phyloP scores from a whole-genome alignment of 1,140 invertebrate genomes.

The Drosophila seguyi region DNA sequence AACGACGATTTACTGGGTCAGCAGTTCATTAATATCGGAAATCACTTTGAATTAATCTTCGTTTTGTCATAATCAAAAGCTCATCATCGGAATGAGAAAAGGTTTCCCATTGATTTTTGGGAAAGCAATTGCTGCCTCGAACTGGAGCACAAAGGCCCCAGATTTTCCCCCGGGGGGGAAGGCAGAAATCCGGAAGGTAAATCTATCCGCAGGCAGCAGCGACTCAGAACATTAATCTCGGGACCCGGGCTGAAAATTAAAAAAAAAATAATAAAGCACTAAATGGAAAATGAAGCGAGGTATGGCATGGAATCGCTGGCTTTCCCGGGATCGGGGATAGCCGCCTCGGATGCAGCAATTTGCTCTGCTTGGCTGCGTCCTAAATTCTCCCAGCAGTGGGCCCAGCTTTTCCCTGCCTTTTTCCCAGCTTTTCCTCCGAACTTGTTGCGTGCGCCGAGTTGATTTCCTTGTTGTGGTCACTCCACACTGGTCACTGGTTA shows the following conservation, averaged over 20 bases:
- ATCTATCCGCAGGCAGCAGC: slow-evolving; percentile 26
- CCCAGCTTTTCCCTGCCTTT: slow-evolving; percentile 15
- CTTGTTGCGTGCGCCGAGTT: slow-evolving; percentile 42
- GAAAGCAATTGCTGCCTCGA: slow-evolving; percentile 26
- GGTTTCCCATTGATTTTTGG: slow-evolving; percentile 5
- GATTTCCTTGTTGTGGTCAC: slow-evolving; percentile 58
- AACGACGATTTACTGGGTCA: slow-evolving; percentile 3
- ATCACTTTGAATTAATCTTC: slow-evolving; percentile 29
- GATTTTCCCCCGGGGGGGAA: not conserved
- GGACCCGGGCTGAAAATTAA: slow-evolving; percentile 69
- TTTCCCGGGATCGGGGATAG: slow-evolving; percentile 12
- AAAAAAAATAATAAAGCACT: slow-evolving; percentile 83
- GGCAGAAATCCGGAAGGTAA: slow-evolving; percentile 6
- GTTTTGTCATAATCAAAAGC: slow-evolving; percentile 31
- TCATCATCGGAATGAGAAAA: slow-evolving; percentile 23
- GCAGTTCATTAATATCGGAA: slow-evolving; percentile 26
- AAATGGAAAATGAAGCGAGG: slow-evolving; percentile 75
- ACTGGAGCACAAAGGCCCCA: slow-evolving; percentile 19
- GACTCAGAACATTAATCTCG: slow-evolving; percentile 80
- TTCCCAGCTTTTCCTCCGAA: slow-evolving; percentile 18
- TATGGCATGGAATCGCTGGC: not conserved
- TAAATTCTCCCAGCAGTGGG: slow-evolving; percentile 13
- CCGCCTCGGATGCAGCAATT: slow-evolving; percentile 70
- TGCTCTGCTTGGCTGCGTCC: slow-evolving; percentile 70
- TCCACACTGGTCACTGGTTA: slow-evolving; percentile 27